phyloP scores from a whole-genome alignment of 2,113 vertebrate genomes.

The Dolichotis patagonum region DNA sequence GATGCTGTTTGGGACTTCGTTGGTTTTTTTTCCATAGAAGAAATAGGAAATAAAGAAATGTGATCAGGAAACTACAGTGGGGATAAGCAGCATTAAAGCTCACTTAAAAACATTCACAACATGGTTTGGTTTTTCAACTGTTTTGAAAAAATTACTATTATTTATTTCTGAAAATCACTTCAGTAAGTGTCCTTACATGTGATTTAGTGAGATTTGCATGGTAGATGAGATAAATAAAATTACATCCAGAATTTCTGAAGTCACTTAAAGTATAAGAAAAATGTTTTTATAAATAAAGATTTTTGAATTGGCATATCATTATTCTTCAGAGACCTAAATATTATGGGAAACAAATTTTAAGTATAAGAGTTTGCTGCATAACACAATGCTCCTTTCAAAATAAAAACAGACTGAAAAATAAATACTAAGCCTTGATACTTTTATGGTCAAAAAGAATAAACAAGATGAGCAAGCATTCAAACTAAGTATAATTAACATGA shows the following conservation, averaged over 20 bases:
- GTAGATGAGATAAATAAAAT: background rate
- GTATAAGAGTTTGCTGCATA: background rate
- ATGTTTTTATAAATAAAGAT: background rate
- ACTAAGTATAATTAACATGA: background rate
- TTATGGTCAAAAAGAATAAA: background rate
- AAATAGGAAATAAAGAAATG: background rate
- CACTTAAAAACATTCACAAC: background rate
- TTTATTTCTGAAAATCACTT: conserved; percentile 38
- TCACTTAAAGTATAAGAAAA: conserved; percentile 21
- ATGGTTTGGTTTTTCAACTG: background rate
- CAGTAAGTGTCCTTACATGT: background rate
- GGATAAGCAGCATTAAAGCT: background rate
- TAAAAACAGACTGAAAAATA: conserved; percentile 40
- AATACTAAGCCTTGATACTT: background rate
- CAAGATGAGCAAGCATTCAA: background rate
- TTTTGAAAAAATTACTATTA: conserved; percentile 24
- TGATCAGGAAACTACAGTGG: background rate
- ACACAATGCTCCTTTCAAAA: conserved; percentile 39
- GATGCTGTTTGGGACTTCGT: background rate
- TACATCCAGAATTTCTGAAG: background rate
- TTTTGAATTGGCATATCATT: background rate
- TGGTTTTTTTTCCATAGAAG: background rate
- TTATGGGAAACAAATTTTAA: conserved; percentile 6
- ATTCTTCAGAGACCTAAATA: background rate
- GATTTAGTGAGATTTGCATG: background rate